Evolutionary conservation across 2,113 vertebrate species (phyloP).

Genomic region (Dendropsophus ebraccatus): DNA sequence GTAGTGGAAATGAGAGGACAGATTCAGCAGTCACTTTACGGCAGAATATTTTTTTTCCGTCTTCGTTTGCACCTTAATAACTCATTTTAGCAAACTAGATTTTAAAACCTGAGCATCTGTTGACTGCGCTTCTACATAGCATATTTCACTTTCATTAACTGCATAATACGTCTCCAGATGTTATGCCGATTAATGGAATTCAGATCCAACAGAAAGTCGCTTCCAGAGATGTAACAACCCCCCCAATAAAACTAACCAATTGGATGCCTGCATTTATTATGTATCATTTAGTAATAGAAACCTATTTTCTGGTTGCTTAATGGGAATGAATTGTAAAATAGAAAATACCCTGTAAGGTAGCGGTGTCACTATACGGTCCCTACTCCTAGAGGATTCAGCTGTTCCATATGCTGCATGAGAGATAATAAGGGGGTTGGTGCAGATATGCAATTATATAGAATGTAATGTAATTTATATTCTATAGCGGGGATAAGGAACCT

Average conservation of each 20-base stretch:
- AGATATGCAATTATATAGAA: no score
- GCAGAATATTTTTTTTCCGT: neutral
- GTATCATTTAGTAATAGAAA: neutral
- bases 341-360: neutral
- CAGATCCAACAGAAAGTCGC: neutral
- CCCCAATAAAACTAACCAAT: neutral
- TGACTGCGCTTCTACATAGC: neutral
- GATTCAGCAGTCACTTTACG: neutral
- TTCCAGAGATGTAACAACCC: neutral
- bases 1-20: neutral
- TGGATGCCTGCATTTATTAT: neutral
- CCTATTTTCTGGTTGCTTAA: neutral
- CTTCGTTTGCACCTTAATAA: neutral
- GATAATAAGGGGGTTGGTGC: no score
- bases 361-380: neutral
- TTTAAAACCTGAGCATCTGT: conserved; percentile 7
- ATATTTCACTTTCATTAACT: neutral
- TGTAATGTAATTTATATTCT: no score
- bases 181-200: neutral
- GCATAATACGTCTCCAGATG: conserved; percentile 25
- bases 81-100: conserved; percentile 15
- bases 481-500: no score
- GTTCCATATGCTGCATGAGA: neutral
- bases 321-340: neutral
- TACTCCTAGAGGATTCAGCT: neutral